Evolutionary conservation across 2,113 vertebrate genomes (phyloP).

Genomic region (Callocephalon fimbriatum): DNA sequence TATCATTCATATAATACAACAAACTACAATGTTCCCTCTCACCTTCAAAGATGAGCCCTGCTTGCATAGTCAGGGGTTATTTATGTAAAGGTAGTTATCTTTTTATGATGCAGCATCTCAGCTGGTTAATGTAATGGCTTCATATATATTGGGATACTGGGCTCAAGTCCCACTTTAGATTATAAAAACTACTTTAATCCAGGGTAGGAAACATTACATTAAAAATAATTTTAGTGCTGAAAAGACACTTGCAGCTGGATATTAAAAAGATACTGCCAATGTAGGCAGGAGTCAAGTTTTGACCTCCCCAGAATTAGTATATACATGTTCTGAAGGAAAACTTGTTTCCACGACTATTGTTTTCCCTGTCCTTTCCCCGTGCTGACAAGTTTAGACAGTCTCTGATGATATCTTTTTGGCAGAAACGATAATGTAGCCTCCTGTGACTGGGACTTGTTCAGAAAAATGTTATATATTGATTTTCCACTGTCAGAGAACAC

Average conservation of each 20-base stretch:
- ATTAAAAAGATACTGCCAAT: constrained; percentile 34
- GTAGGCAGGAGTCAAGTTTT: neutral
- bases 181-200: constrained; percentile 61
- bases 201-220: constrained; percentile 50
- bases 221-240: constrained; percentile 54
- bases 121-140: constrained; percentile 63
- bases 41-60: constrained; percentile 19
- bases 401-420: neutral
- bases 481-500: neutral
- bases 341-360: neutral
- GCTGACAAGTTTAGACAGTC: neutral
- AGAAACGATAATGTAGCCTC: neutral
- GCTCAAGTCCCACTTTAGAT: constrained; percentile 54
- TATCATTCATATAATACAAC: constrained; percentile 34
- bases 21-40: constrained; percentile 37
- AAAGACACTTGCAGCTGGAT: constrained; percentile 10
- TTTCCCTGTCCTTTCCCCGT: neutral
- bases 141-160: constrained; percentile 42
- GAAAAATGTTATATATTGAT: neutral
- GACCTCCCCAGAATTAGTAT: neutral
- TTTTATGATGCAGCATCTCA: constrained; percentile 46
- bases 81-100: constrained; percentile 66
- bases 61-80: constrained; percentile 56
- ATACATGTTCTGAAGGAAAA: neutral
- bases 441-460: neutral